Conservation (phyloP, 2,113 vertebrate genomes). For the Falcunculus frontatus region DNA sequence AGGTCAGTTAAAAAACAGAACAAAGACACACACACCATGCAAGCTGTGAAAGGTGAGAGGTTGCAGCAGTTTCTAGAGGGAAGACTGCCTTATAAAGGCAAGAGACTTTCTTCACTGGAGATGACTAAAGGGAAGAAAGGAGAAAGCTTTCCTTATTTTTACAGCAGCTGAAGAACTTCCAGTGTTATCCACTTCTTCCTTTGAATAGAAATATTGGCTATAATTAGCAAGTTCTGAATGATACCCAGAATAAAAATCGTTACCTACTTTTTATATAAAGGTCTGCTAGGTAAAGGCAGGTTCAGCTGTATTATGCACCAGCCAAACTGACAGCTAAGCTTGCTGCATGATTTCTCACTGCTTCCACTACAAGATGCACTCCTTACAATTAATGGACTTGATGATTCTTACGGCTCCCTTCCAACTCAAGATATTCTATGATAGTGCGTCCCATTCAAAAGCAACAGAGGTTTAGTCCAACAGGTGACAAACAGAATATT, state of each 20-base stretch:
- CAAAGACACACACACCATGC: neutral
- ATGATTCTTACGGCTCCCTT: neutral
- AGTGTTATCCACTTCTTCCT: neutral
- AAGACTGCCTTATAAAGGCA: slow-evolving; percentile 1
- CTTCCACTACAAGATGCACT: neutral
- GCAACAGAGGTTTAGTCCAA: neutral
- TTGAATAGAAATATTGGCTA: neutral
- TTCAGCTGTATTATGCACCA: neutral
- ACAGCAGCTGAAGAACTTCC: neutral
- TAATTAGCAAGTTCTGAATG: neutral
- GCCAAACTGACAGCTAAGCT: neutral
- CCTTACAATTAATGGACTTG: neutral
- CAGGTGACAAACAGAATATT: neutral
- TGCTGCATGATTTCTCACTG: neutral
- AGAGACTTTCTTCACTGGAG: neutral
- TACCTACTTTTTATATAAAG: neutral
- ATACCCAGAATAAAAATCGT: neutral
- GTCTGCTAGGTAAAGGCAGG: neutral
- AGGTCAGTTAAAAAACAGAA: neutral
- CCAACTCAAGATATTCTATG: neutral
- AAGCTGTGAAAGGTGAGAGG: neutral
- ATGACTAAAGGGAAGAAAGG: neutral
- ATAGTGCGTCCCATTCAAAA: neutral
- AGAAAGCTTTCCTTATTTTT: neutral
- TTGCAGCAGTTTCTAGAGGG: neutral